phyloP scores from a whole-genome alignment of 2,888 invertebrate species.

The Anaspis maculata region DNA sequence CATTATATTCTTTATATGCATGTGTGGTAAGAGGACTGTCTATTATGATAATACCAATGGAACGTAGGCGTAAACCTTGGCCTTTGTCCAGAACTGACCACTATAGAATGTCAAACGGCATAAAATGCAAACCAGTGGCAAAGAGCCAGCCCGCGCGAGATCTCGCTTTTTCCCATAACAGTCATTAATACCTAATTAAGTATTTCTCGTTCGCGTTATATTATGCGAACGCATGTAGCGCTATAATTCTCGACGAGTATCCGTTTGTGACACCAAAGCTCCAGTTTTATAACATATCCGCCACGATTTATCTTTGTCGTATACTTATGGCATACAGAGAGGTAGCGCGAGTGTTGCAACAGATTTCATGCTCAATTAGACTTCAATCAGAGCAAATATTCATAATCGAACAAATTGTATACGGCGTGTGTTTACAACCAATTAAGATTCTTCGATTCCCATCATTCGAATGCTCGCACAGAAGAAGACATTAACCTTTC shows the following conservation, averaged over 20 bases:
- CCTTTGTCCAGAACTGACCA: conserved; percentile 24
- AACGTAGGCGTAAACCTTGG: conserved; percentile 26
- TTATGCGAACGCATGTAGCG: too few species aligned
- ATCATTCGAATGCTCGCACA: too few species aligned
- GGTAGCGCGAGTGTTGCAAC: too few species aligned
- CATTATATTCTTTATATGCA: too few species aligned
- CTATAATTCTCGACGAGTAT: conserved; percentile 2
- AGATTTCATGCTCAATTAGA: conserved; percentile 6
- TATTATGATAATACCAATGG: too few species aligned
- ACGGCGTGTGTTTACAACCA: too few species aligned
- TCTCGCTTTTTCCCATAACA: conserved; percentile 7
- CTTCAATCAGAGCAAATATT: conserved; percentile 1
- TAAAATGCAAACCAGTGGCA: conserved; percentile 12
- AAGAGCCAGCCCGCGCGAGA: too few species aligned
- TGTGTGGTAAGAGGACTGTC: conserved; percentile 8
- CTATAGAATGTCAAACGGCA: conserved; percentile 13
- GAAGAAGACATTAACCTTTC: too few species aligned
- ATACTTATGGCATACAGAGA: conserved; percentile 2
- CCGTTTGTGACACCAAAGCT: conserved; percentile 3
- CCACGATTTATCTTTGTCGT: neutral
- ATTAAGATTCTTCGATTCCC: too few species aligned
- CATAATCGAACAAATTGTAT: conserved; percentile 4
- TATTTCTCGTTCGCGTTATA: conserved; percentile 2
- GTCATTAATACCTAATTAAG: conserved; percentile 11
- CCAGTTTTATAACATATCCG: neutral